Evolutionary conservation across 2,113 vertebrate genomes (phyloP), one percentile per base, ranked within the genome.

Genomic region (Protobothrops mucrosquamatus): DNA sequence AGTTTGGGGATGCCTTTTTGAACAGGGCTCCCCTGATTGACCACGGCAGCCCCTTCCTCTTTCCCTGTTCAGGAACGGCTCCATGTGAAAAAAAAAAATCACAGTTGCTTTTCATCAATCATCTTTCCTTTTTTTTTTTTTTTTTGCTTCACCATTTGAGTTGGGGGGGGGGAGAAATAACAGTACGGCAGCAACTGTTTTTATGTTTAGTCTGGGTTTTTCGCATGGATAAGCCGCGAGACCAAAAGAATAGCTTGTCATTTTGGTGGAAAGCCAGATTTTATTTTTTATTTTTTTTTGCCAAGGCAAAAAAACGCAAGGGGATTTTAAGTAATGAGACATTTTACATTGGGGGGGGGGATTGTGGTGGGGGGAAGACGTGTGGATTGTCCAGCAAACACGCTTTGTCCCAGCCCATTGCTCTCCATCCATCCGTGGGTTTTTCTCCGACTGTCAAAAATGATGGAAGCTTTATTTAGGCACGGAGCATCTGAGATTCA

Each of bases 171-270:
- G 23, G 12, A 91, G 93, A 95, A 95, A 96, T 96, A 96, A 96
- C 69, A 89, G 94, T 90, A 57, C 94, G 88, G 92, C 12, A 96
- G 94, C 95, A 93, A 93, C 96, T 96, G 96, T 96, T 96, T 96
- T 96, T 95, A 93, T 95, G 96, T 95, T 94, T 96, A 90, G 95
- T 96, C 96, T 96, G 95, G 91, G 96, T 95, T 97, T 95, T 93
- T 69, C 90, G 2, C 11, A 93, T 95, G 97, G 96, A 96, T 96
- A 96, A 97, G 96, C 91, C 1, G 2, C 15, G 91, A 94, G 95
- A 96, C 96, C 94, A 51, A 92, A 96, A 93, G 95, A 94, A 96
- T 91, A 0, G 87, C 9, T 81, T 94, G 94, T 90, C 92, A 93
- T 96, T 95, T 96, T 93, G 0, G 0, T 87, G 95, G 96, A 92